These are phyloP conservation scores for Sandelia bainsii DNA, from an alignment of 2,797 vertebrate genomes.

Conservation along the genomic window DNA sequence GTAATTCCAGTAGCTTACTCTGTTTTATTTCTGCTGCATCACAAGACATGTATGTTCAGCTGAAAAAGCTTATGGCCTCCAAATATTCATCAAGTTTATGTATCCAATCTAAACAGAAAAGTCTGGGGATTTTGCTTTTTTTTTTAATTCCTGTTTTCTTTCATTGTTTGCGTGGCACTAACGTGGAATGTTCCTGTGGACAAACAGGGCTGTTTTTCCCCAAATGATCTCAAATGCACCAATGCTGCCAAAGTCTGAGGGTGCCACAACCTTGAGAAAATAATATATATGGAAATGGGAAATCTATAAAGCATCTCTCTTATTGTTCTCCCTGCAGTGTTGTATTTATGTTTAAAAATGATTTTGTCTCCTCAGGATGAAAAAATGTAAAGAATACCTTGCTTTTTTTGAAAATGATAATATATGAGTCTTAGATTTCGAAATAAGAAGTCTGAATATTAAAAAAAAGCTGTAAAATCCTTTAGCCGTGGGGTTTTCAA, in stretches of 20 bases:
- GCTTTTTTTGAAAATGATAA: slow-evolving; percentile 65
- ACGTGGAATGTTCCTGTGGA: slow-evolving; percentile 72
- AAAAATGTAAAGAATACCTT: slow-evolving; percentile 81
- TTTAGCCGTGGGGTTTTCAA: slow-evolving; percentile 83
- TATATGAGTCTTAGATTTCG: slow-evolving; percentile 77
- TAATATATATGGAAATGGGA: slow-evolving; percentile 88
- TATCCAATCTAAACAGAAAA: slow-evolving; percentile 80
- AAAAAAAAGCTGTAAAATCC: slow-evolving; percentile 82
- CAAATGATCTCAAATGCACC: slow-evolving; percentile 77
- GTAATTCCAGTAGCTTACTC: slow-evolving; percentile 55
- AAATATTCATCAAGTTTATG: slow-evolving; percentile 66
- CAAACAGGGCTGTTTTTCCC: slow-evolving; percentile 72
- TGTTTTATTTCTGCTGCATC: slow-evolving; percentile 63
- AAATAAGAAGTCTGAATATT: slow-evolving; percentile 81
- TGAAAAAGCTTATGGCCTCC: slow-evolving; percentile 71
- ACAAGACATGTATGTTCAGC: slow-evolving; percentile 69
- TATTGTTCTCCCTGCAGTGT: slow-evolving; percentile 85
- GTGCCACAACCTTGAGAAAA: slow-evolving; percentile 86
- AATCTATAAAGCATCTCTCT: slow-evolving; percentile 84
- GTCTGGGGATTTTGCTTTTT: slow-evolving; percentile 83
- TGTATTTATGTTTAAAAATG: slow-evolving; percentile 85
- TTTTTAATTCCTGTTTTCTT: slow-evolving; percentile 71
- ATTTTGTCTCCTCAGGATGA: slow-evolving; percentile 87
- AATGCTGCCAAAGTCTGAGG: slow-evolving; percentile 81
- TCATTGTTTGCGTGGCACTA: slow-evolving; percentile 76